Conservation (phyloP, 2,888 invertebrate species). For the Amblyjoppa proteus region DNA sequence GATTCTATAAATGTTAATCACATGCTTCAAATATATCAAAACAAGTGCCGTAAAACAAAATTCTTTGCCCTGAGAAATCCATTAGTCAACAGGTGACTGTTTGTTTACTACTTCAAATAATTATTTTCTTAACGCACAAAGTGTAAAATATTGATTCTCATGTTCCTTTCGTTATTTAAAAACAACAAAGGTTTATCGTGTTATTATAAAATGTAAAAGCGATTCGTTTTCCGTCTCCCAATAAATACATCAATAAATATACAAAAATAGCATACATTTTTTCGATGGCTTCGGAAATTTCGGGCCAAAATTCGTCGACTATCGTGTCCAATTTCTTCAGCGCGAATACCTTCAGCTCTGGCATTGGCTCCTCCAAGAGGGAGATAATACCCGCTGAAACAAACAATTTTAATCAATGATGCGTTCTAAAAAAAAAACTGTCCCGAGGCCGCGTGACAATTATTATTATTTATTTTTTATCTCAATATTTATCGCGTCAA, state of each 20-base stretch:
- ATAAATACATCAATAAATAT: constrained; percentile 1
- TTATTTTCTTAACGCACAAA: too few species aligned
- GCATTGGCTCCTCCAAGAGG: constrained; percentile 96
- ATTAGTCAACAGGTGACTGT: too few species aligned
- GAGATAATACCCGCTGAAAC: constrained; percentile 95
- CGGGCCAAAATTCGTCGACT: constrained; percentile 99
- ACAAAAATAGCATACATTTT: constrained; percentile 90
- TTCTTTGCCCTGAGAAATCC: too few species aligned
- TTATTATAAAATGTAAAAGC: too few species aligned
- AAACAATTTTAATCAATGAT: constrained; percentile 9
- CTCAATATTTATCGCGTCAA: background rate
- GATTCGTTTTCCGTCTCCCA: too few species aligned
- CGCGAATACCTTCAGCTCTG: constrained; percentile 97
- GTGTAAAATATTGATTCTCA: too few species aligned
- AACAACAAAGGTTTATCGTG: too few species aligned
- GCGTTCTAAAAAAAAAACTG: constrained; percentile 4
- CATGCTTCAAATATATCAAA: too few species aligned
- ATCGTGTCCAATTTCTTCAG: constrained; percentile 96
- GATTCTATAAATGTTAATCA: background rate
- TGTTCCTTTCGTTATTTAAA: too few species aligned
- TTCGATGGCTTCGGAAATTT: constrained; percentile 98
- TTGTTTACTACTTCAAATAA: too few species aligned
- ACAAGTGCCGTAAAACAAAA: too few species aligned
- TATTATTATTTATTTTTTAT: background rate
- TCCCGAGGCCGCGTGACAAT: background rate